phyloP scores from a whole-genome alignment of 1,140 invertebrate genomes.

The Stegodyphus dumicola region DNA sequence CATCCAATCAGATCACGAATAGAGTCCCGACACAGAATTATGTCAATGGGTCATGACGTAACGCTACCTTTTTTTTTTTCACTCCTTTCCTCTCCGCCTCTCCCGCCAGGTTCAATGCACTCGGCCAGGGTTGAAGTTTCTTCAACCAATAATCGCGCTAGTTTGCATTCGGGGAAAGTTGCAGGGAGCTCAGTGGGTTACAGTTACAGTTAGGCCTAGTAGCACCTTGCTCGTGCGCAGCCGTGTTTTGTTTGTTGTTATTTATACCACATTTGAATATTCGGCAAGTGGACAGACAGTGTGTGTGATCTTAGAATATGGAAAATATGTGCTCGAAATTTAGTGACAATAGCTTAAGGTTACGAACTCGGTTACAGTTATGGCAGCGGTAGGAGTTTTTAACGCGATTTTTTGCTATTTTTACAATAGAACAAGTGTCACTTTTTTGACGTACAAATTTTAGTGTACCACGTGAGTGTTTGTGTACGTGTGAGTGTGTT shows the following conservation, averaged over 20 bases:
- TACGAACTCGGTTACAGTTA: background rate
- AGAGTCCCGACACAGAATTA: constrained; percentile 26
- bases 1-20: background rate
- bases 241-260: background rate
- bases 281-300: background rate
- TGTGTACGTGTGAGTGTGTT: constrained; percentile 9
- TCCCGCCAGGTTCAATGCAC: constrained; percentile 33
- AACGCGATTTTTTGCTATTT: constrained; percentile 11
- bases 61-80: background rate
- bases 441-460: background rate
- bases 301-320: no score
- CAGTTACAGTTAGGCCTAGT: constrained; percentile 33
- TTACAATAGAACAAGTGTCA: constrained; percentile 13
- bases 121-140: constrained; percentile 41
- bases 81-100: background rate
- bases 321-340: no score
- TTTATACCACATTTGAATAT: constrained; percentile 3
- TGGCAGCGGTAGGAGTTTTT: constrained; percentile 28
- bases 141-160: constrained; percentile 20
- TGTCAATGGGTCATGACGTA: constrained; percentile 60
- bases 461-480: constrained; percentile 10
- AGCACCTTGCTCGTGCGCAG: background rate
- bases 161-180: background rate
- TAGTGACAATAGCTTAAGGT: no score
- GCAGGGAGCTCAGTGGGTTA: constrained; percentile 2